Evolutionary conservation across 2,888 invertebrate species (phyloP).

Genomic region (Athalia rosae): DNA sequence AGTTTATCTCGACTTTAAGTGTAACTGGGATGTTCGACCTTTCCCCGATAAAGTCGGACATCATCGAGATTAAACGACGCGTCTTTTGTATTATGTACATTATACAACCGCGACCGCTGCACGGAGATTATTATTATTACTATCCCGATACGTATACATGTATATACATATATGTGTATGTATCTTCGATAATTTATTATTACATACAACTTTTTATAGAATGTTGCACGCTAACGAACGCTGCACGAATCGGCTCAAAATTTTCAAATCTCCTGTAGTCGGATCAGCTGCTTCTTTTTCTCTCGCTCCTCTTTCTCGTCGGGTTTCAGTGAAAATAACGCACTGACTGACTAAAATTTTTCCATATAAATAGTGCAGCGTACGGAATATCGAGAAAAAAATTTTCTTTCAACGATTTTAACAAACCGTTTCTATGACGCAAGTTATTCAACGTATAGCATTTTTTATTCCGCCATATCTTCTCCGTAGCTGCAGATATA

Average conservation of each 20-base stretch:
- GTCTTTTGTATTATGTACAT: slow-evolving; percentile 17
- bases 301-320: background rate
- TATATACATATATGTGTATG: background rate
- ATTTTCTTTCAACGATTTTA: too few species aligned
- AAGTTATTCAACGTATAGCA: too few species aligned
- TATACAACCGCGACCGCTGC: slow-evolving; percentile 3
- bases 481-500: too few species aligned
- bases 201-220: slow-evolving; percentile 3
- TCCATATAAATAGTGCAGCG: too few species aligned
- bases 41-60: slow-evolving; percentile 66
- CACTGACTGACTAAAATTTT: too few species aligned
- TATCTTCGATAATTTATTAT: slow-evolving; percentile 4
- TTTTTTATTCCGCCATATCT: too few species aligned
- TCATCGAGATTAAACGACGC: slow-evolving; percentile 55
- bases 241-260: background rate
- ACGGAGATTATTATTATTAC: background rate
- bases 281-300: background rate
- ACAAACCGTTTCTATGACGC: too few species aligned
- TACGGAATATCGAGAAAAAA: too few species aligned
- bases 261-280: background rate
- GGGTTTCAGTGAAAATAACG: too few species aligned
- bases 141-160: background rate
- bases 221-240: slow-evolving; percentile 16
- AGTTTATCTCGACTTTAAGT: slow-evolving; percentile 67
- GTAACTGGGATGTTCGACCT: slow-evolving; percentile 71